phyloP scores from a whole-genome alignment of 2,888 invertebrate species.

The Drosophila leonis region DNA sequence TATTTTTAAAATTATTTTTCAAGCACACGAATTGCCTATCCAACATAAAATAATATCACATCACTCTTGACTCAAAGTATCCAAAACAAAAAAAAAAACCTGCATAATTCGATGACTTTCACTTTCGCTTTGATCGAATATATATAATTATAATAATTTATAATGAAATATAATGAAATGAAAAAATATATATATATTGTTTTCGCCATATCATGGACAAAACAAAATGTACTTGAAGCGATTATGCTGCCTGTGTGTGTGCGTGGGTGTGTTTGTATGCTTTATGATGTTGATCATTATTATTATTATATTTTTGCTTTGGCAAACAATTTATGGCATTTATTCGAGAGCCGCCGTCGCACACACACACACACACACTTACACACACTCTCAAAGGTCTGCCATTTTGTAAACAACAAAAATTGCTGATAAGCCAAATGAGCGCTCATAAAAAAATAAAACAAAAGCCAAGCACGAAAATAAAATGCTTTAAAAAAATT shows the following conservation, averaged over 20 bases:
- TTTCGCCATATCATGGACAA: constrained; percentile 43
- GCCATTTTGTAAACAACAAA: constrained; percentile 77
- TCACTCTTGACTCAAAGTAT: constrained; percentile 1
- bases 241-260: constrained; percentile 24
- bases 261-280: constrained; percentile 9
- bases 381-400: constrained; percentile 49
- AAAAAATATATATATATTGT: constrained; percentile 24
- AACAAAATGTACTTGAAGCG: constrained; percentile 55
- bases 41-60: constrained; percentile 6
- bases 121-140: constrained; percentile 44
- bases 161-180: constrained; percentile 19
- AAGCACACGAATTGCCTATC: constrained; percentile 2
- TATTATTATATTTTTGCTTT: constrained; percentile 42
- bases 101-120: constrained; percentile 60
- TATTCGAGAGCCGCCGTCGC: constrained; percentile 50
- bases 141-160: constrained; percentile 59
- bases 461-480: constrained; percentile 8
- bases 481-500: constrained; percentile 27
- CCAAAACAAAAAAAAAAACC: neutral
- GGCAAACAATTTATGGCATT: constrained; percentile 73
- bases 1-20: constrained; percentile 28
- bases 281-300: constrained; percentile 26
- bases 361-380: constrained; percentile 8
- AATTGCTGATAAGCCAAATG: constrained; percentile 38
- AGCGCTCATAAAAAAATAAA: constrained; percentile 45